Percentiles rank a stretch among this genome's conserved stretches.
These are phyloP conservation scores for Eulemur coronatus DNA, from an alignment of 2,797 vertebrate genomes.

Conservation along the genomic window DNA sequence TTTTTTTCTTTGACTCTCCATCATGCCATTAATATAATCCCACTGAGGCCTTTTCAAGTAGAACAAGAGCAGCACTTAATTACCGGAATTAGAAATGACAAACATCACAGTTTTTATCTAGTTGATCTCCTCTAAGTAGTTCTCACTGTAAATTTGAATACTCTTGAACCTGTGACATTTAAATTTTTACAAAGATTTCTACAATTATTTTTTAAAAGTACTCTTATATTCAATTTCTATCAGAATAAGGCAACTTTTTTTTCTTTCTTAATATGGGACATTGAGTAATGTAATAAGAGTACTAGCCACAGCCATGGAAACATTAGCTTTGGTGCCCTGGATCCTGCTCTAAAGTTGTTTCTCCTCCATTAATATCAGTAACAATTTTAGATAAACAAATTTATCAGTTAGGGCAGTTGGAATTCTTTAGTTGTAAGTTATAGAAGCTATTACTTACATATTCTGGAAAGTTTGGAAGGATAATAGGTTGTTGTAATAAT, in stretches of 20 bases:
- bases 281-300: not conserved
- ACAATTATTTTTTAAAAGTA: constrained; percentile 49
- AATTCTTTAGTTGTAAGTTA: not conserved
- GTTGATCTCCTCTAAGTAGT: constrained; percentile 82
- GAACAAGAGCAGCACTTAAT: constrained; percentile 86
- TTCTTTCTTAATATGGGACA: not conserved
- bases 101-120: constrained; percentile 85
- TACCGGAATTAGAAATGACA: constrained; percentile 86
- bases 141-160: constrained; percentile 84
- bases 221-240: constrained; percentile 62
- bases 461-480: not conserved
- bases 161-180: constrained; percentile 83
- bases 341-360: not conserved
- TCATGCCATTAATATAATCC: constrained; percentile 86
- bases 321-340: not conserved
- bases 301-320: not conserved
- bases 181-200: constrained; percentile 78
- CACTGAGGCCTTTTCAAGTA: constrained; percentile 84
- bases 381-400: constrained; percentile 11
- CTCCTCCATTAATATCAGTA: not conserved
- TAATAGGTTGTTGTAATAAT: not conserved
- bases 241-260: constrained; percentile 29
- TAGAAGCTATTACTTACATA: not conserved
- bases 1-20: constrained; percentile 83
- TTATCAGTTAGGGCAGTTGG: not conserved